Conservation (phyloP, 2,888 invertebrate species). For the Atethmia centrago region DNA sequence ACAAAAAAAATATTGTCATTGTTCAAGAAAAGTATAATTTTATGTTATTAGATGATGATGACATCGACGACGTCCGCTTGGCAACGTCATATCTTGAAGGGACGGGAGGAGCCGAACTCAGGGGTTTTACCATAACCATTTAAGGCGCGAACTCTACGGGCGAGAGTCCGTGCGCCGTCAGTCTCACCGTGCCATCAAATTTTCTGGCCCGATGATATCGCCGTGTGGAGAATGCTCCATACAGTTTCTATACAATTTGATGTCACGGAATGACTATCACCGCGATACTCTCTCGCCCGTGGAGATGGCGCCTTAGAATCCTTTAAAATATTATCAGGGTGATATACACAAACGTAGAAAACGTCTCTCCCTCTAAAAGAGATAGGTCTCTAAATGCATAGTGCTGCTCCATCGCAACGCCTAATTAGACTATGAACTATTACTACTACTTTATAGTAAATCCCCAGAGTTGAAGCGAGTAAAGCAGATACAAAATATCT, state of each 20-base stretch:
- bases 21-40: conserved; percentile 24
- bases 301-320: too few relatives aligned
- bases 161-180: too few relatives aligned
- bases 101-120: conserved; percentile 19
- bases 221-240: too few relatives aligned
- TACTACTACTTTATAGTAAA: conserved; percentile 34
- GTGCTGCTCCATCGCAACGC: neutral
- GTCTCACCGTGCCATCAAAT: too few relatives aligned
- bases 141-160: too few relatives aligned
- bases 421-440: neutral
- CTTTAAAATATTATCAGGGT: neutral
- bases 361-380: too few relatives aligned
- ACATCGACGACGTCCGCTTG: conserved; percentile 24
- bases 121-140: conserved; percentile 15
- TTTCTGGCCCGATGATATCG: too few relatives aligned
- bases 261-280: too few relatives aligned
- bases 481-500: conserved; percentile 55
- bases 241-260: too few relatives aligned
- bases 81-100: conserved; percentile 6
- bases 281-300: too few relatives aligned
- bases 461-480: conserved; percentile 16
- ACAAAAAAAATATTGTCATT: conserved; percentile 47
- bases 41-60: conserved; percentile 8
- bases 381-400: neutral
- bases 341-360: too few relatives aligned